Evolutionary conservation across 2,113 vertebrate genomes (phyloP).

Genomic region (Baryphthengus martii): DNA sequence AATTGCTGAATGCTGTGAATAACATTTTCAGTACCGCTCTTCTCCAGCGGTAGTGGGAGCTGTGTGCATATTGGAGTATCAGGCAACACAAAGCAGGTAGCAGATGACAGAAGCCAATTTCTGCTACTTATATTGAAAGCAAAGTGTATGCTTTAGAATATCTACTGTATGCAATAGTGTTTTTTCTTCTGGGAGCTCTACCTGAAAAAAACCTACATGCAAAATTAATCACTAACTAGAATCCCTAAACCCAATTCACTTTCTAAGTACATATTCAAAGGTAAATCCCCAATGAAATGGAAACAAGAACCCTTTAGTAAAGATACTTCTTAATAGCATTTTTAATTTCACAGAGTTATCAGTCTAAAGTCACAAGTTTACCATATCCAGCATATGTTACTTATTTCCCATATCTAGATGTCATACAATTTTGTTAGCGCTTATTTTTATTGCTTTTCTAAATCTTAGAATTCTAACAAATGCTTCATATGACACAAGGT

Average conservation of each 20-base stretch:
- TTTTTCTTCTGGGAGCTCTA: background rate
- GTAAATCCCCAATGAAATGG: accelerated
- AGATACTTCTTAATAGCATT: background rate
- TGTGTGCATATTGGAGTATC: background rate
- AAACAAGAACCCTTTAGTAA: background rate
- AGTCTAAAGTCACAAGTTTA: background rate
- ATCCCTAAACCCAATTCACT: background rate
- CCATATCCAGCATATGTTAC: background rate
- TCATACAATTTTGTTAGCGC: accelerated
- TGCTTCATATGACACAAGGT: background rate
- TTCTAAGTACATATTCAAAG: background rate
- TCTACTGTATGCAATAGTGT: background rate
- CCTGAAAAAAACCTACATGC: background rate
- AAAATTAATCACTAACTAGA: background rate
- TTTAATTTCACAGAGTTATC: background rate
- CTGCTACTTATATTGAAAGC: background rate
- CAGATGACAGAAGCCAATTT: background rate
- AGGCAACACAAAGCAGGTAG: background rate
- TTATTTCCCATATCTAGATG: background rate
- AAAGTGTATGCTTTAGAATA: background rate
- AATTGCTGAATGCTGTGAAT: background rate
- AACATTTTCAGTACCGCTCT: background rate
- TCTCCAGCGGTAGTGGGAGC: background rate
- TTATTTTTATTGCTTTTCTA: background rate
- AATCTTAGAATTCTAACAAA: background rate